Conservation (phyloP, 2,888 invertebrate species). For the Dichetophora obliterata region DNA sequence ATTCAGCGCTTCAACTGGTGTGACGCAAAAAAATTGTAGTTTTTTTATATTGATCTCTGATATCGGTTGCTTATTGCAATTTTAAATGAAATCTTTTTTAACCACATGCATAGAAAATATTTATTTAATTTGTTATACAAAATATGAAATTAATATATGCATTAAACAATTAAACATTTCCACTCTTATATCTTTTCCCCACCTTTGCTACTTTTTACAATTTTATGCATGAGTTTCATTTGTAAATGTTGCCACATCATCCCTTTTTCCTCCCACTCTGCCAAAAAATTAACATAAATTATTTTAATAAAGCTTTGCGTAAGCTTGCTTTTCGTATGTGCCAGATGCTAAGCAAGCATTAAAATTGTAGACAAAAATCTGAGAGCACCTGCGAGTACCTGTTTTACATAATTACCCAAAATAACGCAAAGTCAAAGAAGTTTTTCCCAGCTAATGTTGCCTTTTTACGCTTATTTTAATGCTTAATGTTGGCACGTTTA, state of each 20-base stretch:
- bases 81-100: too few species aligned
- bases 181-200: too few species aligned
- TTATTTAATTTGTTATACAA: too few species aligned
- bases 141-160: too few species aligned
- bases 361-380: background rate
- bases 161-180: too few species aligned
- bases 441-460: background rate
- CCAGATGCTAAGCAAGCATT: background rate
- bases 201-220: too few species aligned
- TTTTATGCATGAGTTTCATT: background rate
- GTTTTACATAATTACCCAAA: slow-evolving; percentile 10
- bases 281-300: background rate
- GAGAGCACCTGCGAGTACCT: background rate
- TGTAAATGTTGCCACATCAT: background rate
- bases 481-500: background rate
- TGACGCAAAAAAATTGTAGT: too few species aligned
- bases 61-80: too few species aligned
- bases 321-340: too few species aligned
- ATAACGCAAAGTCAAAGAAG: background rate
- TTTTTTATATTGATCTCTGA: too few species aligned
- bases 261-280: background rate
- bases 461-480: slow-evolving; percentile 25
- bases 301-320: background rate
- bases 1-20: too few species aligned
- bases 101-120: too few species aligned